phyloP scores from a whole-genome alignment of 2,797 vertebrate genomes.

The Fringilla coelebs region DNA sequence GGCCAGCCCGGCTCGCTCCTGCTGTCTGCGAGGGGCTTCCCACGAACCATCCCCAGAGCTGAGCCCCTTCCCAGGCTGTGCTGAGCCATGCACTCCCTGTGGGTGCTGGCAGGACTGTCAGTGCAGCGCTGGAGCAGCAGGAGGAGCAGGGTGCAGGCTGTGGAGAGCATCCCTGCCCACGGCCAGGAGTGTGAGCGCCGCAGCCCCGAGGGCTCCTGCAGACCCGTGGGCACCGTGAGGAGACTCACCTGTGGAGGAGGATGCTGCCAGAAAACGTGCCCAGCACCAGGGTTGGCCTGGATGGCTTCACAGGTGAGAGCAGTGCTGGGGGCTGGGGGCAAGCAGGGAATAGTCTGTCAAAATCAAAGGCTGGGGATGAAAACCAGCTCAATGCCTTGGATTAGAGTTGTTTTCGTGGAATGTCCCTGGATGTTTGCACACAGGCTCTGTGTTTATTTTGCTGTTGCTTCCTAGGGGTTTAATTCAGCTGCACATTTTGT shows the following conservation, averaged over 20 bases:
- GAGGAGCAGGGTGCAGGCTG: neutral
- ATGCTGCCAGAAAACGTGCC: neutral
- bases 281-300: neutral
- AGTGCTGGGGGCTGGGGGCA: neutral
- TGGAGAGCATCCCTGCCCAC: neutral
- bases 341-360: neutral
- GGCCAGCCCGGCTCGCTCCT: accelerated
- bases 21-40: neutral
- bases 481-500: neutral
- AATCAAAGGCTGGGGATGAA: neutral
- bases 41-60: accelerated
- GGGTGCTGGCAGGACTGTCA: conserved; percentile 71
- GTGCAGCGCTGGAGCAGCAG: conserved; percentile 63
- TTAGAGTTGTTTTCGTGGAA: neutral
- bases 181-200: accelerated
- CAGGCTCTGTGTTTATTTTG: neutral
- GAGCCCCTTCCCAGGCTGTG: neutral
- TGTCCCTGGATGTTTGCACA: accelerated
- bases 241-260: neutral
- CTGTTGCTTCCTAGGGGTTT: neutral
- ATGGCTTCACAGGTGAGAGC: conserved; percentile 42
- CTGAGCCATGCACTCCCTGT: conserved; percentile 61
- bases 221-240: accelerated
- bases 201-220: neutral
- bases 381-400: neutral